Evolutionary conservation across 2,113 vertebrate genomes (phyloP), one percentile per base, ranked within the genome.

Genomic region (Marmota flaviventris): DNA sequence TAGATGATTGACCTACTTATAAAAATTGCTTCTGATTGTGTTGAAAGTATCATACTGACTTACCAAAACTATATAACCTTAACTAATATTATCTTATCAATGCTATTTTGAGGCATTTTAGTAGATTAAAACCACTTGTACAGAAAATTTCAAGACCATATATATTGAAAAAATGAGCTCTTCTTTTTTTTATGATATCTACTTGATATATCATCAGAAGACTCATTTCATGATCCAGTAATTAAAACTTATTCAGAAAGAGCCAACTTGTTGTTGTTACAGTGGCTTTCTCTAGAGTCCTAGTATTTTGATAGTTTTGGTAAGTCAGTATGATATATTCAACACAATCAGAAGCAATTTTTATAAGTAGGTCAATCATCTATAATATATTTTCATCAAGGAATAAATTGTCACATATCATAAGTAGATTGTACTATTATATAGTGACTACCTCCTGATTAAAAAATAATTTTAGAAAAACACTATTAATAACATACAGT

Each of bases 71-170:
- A 82, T 72, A 51, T 53, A 81, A 58, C 82, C 45, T 88, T 88
- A 94, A 93, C 73, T 67, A 83, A 82, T 85, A 53, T 29, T 53
- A 16, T 63, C 2, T 45, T 89, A 90, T 81, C 24, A 94, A 76
- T 56, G 2, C 0, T 79, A 83, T 75, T 37, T 13, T 89, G 61
- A 78, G 27, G 2, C 8, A 37, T 67, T 83, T 93, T 91, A 82
- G 11, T 81, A 73, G 91, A 77, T 13, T 85, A 32, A 94, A 95
- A 16, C 37, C 61, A 91, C 14, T 20, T 22, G 6, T 39, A 16
- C 9, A 77, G 18, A 56, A 95, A 63, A 24, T 70, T 87, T 87
- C 24, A 77, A 82, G 39, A 77, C 11, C 56, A 25, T 56, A 79
- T 0, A 10, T 53, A 85, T 29, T 83, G 75, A 42, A 2, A 84